Evolutionary conservation across 2,113 vertebrate genomes (phyloP).

Genomic region (Mesoclemmys tuberculata): DNA sequence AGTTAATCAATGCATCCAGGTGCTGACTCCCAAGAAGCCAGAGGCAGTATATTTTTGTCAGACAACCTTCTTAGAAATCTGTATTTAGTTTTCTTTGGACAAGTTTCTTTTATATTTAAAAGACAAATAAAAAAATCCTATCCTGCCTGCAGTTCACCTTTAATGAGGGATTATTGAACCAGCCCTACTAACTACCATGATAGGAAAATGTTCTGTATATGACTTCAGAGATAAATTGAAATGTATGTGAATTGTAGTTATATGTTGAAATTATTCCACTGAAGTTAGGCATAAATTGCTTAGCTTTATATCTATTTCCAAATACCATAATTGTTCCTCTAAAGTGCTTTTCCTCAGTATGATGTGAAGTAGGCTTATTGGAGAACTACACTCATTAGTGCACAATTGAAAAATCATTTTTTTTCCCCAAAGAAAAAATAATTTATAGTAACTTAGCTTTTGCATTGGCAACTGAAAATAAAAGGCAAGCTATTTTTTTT

Average conservation of each 20-base stretch:
- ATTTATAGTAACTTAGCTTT: not conserved
- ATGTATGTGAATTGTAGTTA: not conserved
- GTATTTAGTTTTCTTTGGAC: not conserved
- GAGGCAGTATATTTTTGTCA: not conserved
- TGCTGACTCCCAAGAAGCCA: not conserved
- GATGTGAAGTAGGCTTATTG: conserved; percentile 36
- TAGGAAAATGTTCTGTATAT: not conserved
- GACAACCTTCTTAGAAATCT: not conserved
- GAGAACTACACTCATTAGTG: not conserved
- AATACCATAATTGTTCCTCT: not conserved
- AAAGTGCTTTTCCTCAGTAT: conserved; percentile 9
- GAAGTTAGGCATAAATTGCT: not conserved
- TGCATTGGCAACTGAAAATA: not conserved
- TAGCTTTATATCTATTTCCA: conserved; percentile 10
- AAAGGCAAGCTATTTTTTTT: not conserved
- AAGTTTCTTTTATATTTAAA: not conserved
- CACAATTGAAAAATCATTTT: conserved; percentile 31
- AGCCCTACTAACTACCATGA: not conserved
- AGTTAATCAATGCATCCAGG: not conserved
- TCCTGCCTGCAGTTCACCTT: not conserved
- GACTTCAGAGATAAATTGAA: not conserved
- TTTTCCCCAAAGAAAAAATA: not conserved
- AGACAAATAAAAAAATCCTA: not conserved
- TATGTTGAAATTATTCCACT: conserved; percentile 5
- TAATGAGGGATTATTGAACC: not conserved